Evolutionary conservation across 2,888 invertebrate species (phyloP).

Genomic region (Nomada flava): DNA sequence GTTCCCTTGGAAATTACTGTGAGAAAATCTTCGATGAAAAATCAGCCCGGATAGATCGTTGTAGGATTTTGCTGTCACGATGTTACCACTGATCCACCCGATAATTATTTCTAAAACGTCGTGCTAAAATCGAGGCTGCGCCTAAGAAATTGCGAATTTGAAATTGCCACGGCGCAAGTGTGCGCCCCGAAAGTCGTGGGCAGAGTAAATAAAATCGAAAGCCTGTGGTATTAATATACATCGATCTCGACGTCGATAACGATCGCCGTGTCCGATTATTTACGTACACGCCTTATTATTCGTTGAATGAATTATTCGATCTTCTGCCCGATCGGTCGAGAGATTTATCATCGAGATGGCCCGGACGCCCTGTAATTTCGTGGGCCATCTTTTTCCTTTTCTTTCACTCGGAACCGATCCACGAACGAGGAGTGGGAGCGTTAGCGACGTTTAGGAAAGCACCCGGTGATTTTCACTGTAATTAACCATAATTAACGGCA

Average conservation of each 20-base stretch:
- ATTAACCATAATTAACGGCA: conserved; percentile 75
- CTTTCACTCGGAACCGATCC: neutral
- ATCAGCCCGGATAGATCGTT: too few relatives aligned
- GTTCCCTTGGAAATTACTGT: too few relatives aligned
- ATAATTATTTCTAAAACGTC: too few relatives aligned
- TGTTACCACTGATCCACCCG: too few relatives aligned
- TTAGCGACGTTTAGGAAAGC: conserved; percentile 70
- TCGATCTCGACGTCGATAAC: conserved; percentile 27
- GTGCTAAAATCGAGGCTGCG: too few relatives aligned
- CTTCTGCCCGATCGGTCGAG: conserved; percentile 50
- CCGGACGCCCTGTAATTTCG: conserved; percentile 65
- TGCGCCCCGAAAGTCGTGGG: neutral
- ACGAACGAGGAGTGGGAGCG: conserved; percentile 49
- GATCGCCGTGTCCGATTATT: conserved; percentile 50
- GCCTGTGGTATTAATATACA: conserved; percentile 33
- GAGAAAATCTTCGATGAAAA: too few relatives aligned
- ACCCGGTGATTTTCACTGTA: conserved; percentile 69
- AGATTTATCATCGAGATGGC: conserved; percentile 63
- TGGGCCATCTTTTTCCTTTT: conserved; percentile 22
- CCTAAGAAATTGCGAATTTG: too few relatives aligned
- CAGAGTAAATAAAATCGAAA: conserved; percentile 25
- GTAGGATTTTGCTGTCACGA: too few relatives aligned
- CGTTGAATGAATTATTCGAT: conserved; percentile 61
- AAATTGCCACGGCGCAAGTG: too few relatives aligned
- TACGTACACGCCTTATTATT: conserved; percentile 40